Evolutionary conservation across 2,797 vertebrate species (phyloP).

Genomic region (Catostomus latipinnis): DNA sequence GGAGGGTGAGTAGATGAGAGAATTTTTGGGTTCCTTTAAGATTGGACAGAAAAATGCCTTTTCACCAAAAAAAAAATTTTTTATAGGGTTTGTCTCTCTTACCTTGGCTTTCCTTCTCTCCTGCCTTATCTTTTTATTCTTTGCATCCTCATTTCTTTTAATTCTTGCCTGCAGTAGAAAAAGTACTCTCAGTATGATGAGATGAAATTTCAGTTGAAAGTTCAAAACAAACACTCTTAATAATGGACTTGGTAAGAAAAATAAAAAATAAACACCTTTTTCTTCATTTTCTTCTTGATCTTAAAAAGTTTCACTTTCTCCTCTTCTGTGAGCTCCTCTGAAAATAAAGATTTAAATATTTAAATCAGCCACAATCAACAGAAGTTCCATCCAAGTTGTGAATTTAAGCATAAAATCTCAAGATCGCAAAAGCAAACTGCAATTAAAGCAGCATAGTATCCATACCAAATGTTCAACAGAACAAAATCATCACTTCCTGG

Average conservation of each 20-base stretch:
- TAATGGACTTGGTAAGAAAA: neutral
- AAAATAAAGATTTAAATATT: neutral
- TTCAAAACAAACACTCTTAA: neutral
- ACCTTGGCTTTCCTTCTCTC: slow-evolving; percentile 89
- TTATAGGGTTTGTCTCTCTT: slow-evolving; percentile 22
- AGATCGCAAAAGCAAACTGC: too few species aligned
- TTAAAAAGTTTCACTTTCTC: slow-evolving; percentile 91
- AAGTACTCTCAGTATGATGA: slow-evolving; percentile 1
- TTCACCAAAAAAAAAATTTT: too few species aligned
- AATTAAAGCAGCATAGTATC: too few species aligned
- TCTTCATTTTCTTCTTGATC: slow-evolving; percentile 94
- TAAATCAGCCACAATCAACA: neutral
- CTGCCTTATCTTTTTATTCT: slow-evolving; percentile 82
- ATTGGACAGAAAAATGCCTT: too few species aligned
- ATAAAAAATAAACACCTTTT: slow-evolving; percentile 78
- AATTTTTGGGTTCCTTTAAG: too few species aligned
- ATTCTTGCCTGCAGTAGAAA: slow-evolving; percentile 83
- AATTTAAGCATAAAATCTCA: too few species aligned
- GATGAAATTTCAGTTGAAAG: neutral
- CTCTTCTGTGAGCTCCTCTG: slow-evolving; percentile 90
- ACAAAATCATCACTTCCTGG: too few species aligned
- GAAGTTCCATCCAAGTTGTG: too few species aligned
- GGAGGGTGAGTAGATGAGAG: too few species aligned
- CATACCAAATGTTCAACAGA: too few species aligned
- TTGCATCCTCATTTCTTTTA: slow-evolving; percentile 88